Conservation (phyloP, 2,797 vertebrate species). For the Lophotriccus pileatus region DNA sequence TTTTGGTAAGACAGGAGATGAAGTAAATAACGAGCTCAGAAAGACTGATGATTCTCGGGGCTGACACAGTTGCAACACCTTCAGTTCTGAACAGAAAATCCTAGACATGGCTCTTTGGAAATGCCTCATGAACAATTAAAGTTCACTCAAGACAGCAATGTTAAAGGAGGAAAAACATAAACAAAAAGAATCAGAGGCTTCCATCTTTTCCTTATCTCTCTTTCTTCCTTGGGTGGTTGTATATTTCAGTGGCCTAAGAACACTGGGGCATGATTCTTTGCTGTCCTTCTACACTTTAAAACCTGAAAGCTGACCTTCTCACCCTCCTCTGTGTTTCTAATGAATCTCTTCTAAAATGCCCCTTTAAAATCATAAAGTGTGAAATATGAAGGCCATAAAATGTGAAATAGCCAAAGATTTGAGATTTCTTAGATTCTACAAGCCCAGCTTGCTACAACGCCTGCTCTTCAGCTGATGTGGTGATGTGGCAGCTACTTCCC, state of each 20-base stretch:
- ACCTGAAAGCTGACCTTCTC: neutral
- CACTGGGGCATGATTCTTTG: neutral
- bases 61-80: neutral
- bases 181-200: neutral
- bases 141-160: neutral
- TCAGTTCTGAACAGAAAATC: neutral
- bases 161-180: accelerated
- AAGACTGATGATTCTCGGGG: neutral
- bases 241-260: neutral
- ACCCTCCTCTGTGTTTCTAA: neutral
- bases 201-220: neutral
- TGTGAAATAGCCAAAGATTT: neutral
- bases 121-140: neutral
- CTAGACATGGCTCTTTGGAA: neutral
- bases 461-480: neutral
- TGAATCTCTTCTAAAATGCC: neutral
- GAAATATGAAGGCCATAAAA: neutral
- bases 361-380: neutral
- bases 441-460: neutral
- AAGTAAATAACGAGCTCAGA: neutral
- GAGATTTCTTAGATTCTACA: neutral
- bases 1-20: neutral
- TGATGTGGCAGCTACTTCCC: neutral
- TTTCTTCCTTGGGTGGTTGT: neutral
- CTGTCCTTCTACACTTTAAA: neutral